Base-by-base conservation (phyloP, 2,888 invertebrate genomes). In the Xanthia togata region DNA sequence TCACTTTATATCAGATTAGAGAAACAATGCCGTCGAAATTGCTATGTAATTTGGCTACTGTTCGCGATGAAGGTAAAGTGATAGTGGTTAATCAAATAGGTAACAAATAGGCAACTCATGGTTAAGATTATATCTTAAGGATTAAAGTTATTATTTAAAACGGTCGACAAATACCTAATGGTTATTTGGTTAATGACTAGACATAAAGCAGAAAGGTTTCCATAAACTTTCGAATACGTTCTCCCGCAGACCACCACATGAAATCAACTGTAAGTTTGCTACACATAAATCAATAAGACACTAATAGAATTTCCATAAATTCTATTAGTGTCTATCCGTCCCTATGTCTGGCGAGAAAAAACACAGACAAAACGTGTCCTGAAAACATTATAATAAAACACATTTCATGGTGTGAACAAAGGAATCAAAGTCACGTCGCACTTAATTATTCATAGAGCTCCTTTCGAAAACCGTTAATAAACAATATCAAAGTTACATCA, bases 1-100 rank as follows among this genome's bases (percentile, higher is more conserved):
- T 91, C 87, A 89, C 89, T 90, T 83, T 91, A 89, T 89, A 91
- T 91, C 92, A 89, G 92, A 92, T 93, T 92, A 91, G 84, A 91
- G 88, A 86, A 89, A 89, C 89, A 89, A 89, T 89, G 83, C 82
- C 85, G 83, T 78, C 80, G 73, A 86, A 88, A 89, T 88, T 89
- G 86, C 90, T 88, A 82, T 74, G 84, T 89, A 89, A 89, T 88
- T 89, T 87, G 83, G 87, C 88, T 88, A 83, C 88, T 88, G 88
- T 87, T 80, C 60, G 73, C 77, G 79, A 85, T 84, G 84, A 81
- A 88, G 84, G 81, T 82, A 81, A 84, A 79, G 82, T 77, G 84
- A 90, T 85, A 83, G 82, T 83, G 72, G 73, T 73, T 83, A 81
- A 86, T 84, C 75, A 80, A 88, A 86, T 71, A 77, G 73, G 78